These are phyloP conservation scores for Reticulitermes speratus DNA, from an alignment of 1,140 invertebrate genomes.

Conservation along the genomic window DNA sequence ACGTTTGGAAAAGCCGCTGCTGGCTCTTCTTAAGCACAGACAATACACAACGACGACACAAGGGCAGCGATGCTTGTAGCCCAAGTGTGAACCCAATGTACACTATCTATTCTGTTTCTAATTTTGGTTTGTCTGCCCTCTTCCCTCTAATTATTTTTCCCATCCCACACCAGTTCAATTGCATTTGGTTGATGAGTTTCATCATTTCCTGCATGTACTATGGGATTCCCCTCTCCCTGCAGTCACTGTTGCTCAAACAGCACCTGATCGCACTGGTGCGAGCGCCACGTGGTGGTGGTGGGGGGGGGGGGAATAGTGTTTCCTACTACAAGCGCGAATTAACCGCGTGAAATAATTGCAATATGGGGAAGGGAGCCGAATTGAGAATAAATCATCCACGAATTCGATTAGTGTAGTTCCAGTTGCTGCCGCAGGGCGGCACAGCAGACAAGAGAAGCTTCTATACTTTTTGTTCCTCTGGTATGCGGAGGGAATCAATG, in stretches of 20 bases:
- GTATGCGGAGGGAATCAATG: background rate
- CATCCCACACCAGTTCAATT: background rate
- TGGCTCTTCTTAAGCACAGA: too few relatives aligned
- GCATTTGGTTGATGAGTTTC: slow-evolving; percentile 18
- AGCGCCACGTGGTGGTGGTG: background rate
- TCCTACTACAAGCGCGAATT: background rate
- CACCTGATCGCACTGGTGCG: background rate
- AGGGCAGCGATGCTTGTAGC: too few relatives aligned
- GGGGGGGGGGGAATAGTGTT: background rate
- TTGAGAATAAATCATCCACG: slow-evolving; percentile 16
- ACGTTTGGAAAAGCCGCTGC: too few relatives aligned
- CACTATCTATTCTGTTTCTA: background rate
- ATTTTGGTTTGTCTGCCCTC: background rate
- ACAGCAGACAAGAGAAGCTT: background rate
- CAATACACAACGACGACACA: too few relatives aligned
- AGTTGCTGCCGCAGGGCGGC: background rate
- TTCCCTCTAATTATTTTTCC: slow-evolving; percentile 1
- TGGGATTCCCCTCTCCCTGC: background rate
- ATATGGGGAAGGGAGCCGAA: slow-evolving; percentile 1
- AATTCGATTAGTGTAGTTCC: slow-evolving; percentile 10
- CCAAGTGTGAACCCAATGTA: too few relatives aligned
- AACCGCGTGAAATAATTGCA: slow-evolving; percentile 18
- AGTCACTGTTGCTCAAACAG: background rate
- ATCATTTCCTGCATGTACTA: slow-evolving; percentile 1
- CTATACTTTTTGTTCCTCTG: background rate